phyloP scores from a whole-genome alignment of 1,140 invertebrate species.

The Solenopsis fugax region DNA sequence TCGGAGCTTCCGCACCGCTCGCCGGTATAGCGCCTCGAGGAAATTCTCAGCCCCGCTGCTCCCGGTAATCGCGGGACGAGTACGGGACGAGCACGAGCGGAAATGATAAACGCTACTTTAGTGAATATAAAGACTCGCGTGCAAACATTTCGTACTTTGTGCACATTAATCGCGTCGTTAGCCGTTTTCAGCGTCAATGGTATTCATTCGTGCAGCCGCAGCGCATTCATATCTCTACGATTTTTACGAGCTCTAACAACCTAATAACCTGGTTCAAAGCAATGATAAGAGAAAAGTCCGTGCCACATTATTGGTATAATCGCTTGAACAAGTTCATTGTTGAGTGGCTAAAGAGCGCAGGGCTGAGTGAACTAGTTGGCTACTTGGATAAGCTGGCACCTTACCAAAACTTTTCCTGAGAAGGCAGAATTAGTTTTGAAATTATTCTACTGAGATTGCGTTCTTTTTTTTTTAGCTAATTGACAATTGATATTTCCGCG shows the following conservation, averaged over 20 bases:
- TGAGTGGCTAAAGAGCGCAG: background rate
- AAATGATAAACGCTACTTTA: conserved; percentile 55
- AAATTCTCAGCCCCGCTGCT: conserved; percentile 25
- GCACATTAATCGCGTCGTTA: conserved; percentile 24
- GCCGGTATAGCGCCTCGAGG: conserved; percentile 11
- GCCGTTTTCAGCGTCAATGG: background rate
- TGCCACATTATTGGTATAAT: conserved; percentile 25
- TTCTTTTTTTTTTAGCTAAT: background rate
- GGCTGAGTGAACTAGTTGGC: conserved; percentile 9
- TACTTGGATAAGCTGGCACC: conserved; percentile 19
- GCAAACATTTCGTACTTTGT: conserved; percentile 37
- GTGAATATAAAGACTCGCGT: conserved; percentile 50
- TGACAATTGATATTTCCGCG: background rate
- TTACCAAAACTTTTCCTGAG: conserved; percentile 24
- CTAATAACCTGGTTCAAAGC: background rate
- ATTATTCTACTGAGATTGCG: background rate
- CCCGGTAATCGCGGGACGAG: background rate
- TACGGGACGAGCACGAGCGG: background rate
- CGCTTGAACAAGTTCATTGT: conserved; percentile 10
- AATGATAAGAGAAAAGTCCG: background rate
- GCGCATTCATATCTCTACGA: background rate
- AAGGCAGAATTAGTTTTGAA: conserved; percentile 1
- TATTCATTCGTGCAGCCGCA: background rate
- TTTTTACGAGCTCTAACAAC: conserved; percentile 12
- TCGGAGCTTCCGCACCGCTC: conserved; percentile 28